These are phyloP conservation scores for Distichodus sexfasciatus DNA, from an alignment of 2,797 vertebrate species.

Conservation along the genomic window DNA sequence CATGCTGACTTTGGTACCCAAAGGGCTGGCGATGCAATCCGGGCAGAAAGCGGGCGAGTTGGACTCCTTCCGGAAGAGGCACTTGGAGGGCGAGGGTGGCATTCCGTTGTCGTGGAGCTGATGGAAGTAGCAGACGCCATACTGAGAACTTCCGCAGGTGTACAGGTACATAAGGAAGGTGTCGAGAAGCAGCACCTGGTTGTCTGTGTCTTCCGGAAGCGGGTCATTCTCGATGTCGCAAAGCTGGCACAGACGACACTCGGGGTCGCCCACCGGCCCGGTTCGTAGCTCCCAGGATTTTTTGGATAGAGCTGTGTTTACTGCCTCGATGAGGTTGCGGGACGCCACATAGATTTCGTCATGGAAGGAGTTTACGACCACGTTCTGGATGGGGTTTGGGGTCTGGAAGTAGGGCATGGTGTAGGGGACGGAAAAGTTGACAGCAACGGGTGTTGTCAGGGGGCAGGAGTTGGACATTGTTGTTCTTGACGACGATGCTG, in stretches of 20 bases:
- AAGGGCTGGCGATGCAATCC: slow-evolving; percentile 87
- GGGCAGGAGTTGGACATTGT: slow-evolving; percentile 77
- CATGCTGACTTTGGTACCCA: slow-evolving; percentile 85
- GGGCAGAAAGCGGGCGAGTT: slow-evolving; percentile 81
- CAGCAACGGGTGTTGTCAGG: slow-evolving; percentile 61
- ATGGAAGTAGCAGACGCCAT: slow-evolving; percentile 87
- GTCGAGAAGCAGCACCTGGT: slow-evolving; percentile 82
- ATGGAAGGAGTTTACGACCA: slow-evolving; percentile 70
- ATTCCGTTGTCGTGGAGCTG: slow-evolving; percentile 62
- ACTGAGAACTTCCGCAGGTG: slow-evolving; percentile 83
- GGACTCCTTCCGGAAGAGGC: slow-evolving; percentile 74
- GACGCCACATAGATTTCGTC: slow-evolving; percentile 79
- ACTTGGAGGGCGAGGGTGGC: slow-evolving; percentile 67
- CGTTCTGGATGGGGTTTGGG: slow-evolving; percentile 78
- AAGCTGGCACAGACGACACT: slow-evolving; percentile 78
- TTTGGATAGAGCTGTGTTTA: slow-evolving; percentile 56
- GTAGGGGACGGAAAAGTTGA: slow-evolving; percentile 83
- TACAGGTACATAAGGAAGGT: slow-evolving; percentile 82
- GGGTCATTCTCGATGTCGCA: slow-evolving; percentile 63
- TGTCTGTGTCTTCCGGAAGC: slow-evolving; percentile 67
- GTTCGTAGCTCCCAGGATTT: slow-evolving; percentile 75
- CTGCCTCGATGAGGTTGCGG: slow-evolving; percentile 79
- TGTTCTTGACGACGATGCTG: no score
- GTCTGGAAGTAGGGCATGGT: slow-evolving; percentile 77
- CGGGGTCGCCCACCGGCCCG: slow-evolving; percentile 76